Percentiles rank a stretch among this genome's conserved stretches.
Conservation (phyloP, 2,113 vertebrate genomes). For the Tyrannus savana region DNA sequence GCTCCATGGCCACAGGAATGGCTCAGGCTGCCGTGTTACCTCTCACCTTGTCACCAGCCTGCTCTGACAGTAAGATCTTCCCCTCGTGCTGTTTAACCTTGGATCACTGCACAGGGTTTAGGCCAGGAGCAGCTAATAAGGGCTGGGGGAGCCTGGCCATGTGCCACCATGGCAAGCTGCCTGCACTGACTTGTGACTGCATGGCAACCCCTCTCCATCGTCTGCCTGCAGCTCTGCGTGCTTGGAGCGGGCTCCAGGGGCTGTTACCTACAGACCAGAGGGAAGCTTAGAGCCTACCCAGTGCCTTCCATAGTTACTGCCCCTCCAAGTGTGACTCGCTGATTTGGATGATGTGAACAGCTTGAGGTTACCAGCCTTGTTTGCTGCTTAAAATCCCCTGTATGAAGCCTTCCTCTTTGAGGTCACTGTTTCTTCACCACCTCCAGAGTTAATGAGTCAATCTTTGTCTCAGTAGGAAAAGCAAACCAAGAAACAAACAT, state of each 20-base stretch:
- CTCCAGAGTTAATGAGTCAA: background rate
- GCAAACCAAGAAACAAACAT: background rate
- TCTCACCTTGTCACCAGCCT: background rate
- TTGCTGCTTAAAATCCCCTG: accelerated
- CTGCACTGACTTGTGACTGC: background rate
- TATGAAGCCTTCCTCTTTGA: background rate
- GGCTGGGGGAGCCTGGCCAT: background rate
- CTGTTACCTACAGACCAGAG: background rate
- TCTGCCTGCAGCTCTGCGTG: accelerated
- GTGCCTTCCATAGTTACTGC: background rate
- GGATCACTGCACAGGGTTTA: background rate
- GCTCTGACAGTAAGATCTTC: background rate
- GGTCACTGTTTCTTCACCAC: background rate
- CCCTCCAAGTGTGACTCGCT: accelerated
- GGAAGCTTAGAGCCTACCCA: background rate
- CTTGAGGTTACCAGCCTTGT: background rate
- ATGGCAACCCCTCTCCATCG: accelerated
- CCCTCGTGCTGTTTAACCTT: background rate
- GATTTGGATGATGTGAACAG: background rate
- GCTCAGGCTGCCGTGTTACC: background rate
- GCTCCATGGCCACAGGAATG: background rate
- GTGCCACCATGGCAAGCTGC: background rate
- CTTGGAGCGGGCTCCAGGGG: background rate
- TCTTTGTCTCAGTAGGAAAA: background rate
- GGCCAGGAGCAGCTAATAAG: background rate